phyloP scores from a whole-genome alignment of 2,797 vertebrate genomes.

The Urophycis tenuis region DNA sequence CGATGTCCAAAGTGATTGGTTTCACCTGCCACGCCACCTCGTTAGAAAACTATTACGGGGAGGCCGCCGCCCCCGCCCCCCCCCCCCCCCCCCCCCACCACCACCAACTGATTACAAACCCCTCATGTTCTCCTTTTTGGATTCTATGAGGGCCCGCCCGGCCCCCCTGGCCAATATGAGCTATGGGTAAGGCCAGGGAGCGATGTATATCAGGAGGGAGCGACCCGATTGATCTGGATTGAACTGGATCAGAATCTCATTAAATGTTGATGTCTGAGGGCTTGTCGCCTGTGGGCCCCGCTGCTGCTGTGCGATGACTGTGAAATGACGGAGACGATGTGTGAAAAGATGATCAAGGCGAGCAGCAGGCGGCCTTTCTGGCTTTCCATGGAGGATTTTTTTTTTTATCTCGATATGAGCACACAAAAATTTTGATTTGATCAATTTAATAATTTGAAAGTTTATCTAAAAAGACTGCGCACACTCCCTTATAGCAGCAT shows the following conservation, averaged over 20 bases:
- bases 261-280: neutral
- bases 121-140: neutral
- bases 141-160: neutral
- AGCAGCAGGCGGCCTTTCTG: neutral
- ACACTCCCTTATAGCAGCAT: conserved; percentile 10
- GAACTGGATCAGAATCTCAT: neutral
- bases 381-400: neutral
- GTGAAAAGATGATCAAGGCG: neutral
- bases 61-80: conserved; percentile 39
- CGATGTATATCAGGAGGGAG: neutral
- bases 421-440: conserved; percentile 18
- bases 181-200: neutral
- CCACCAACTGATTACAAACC: neutral
- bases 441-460: conserved; percentile 34
- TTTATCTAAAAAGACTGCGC: conserved; percentile 26
- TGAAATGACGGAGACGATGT: neutral
- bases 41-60: conserved; percentile 62
- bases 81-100: neutral
- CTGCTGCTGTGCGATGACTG: neutral
- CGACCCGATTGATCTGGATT: neutral
- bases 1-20: conserved; percentile 66
- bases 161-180: conserved; percentile 1
- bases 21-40: conserved; percentile 53
- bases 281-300: neutral
- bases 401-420: conserved; percentile 14